Conservation (phyloP, 2,888 invertebrate species). For the Osedax frankpressi region DNA sequence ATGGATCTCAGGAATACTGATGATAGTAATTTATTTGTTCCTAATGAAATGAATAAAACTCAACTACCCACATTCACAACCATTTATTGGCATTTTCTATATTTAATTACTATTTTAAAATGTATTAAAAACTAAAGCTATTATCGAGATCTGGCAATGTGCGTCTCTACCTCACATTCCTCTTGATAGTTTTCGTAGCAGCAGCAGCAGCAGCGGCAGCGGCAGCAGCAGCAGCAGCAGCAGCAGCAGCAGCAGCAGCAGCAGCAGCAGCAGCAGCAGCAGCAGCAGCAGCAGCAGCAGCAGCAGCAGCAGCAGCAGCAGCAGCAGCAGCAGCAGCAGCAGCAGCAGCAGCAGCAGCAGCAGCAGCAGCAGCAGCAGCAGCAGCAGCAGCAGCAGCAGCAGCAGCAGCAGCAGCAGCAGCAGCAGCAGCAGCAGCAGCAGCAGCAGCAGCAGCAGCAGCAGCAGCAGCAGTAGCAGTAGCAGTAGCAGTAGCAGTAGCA, state of each 20-base stretch:
- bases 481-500: slow-evolving; percentile 7
- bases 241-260: background rate
- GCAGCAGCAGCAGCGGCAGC: background rate
- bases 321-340: slow-evolving; percentile 1
- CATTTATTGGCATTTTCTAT: too few relatives aligned
- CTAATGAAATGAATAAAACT: too few relatives aligned
- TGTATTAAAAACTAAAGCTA: too few relatives aligned
- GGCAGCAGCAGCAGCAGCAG: background rate
- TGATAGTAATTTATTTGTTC: too few relatives aligned
- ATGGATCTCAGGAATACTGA: too few relatives aligned
- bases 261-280: slow-evolving; percentile 1
- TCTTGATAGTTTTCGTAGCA: too few relatives aligned
- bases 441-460: slow-evolving; percentile 1
- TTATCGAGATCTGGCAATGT: too few relatives aligned
- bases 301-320: slow-evolving; percentile 1
- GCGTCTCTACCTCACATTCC: too few relatives aligned
- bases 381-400: slow-evolving; percentile 1
- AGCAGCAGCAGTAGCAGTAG: slow-evolving; percentile 6
- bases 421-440: background rate
- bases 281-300: slow-evolving; percentile 1
- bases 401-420: slow-evolving; percentile 2
- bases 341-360: slow-evolving; percentile 1
- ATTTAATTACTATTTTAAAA: too few relatives aligned
- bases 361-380: slow-evolving; percentile 1
- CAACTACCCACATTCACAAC: too few relatives aligned